These are phyloP conservation scores for Drosophila arawakana DNA, from an alignment of 1,140 invertebrate genomes.

Conservation along the genomic window DNA sequence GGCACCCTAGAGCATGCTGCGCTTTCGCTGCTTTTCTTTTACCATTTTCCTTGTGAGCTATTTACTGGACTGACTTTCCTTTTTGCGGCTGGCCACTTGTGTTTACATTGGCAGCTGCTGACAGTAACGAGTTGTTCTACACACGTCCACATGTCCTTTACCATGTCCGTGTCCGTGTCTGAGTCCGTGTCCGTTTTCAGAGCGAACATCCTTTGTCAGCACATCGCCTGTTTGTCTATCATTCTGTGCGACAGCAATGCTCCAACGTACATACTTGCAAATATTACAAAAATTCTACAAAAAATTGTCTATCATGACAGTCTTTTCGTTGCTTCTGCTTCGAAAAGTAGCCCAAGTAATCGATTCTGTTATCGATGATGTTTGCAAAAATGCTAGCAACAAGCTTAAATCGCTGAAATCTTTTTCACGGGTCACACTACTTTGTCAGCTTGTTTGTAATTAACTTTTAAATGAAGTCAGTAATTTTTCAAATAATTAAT, in stretches of 20 bases:
- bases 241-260: constrained; percentile 47
- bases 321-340: constrained; percentile 20
- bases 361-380: constrained; percentile 71
- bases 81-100: constrained; percentile 75
- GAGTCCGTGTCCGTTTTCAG: constrained; percentile 35
- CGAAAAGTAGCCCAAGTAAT: constrained; percentile 49
- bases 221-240: constrained; percentile 79
- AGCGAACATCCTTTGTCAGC: constrained; percentile 74
- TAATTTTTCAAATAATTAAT: neutral
- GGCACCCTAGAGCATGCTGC: constrained; percentile 25
- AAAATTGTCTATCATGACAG: constrained; percentile 26
- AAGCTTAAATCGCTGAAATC: neutral
- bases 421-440: neutral
- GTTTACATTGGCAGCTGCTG: constrained; percentile 79
- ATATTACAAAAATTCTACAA: constrained; percentile 56
- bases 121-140: constrained; percentile 81
- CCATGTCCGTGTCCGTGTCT: constrained; percentile 25
- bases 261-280: constrained; percentile 61
- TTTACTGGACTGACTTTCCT: constrained; percentile 56
- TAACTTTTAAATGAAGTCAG: neutral
- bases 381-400: constrained; percentile 53
- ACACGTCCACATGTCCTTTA: constrained; percentile 58
- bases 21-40: constrained; percentile 41
- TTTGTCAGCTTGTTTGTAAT: constrained; percentile 20
- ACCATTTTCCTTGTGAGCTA: constrained; percentile 46